Evolutionary conservation across 30 jellyfish, hydroid and myxozoan species (phyloP), one percentile per base, ranked within the genome.

Genomic region (Mastigias papua): DNA sequence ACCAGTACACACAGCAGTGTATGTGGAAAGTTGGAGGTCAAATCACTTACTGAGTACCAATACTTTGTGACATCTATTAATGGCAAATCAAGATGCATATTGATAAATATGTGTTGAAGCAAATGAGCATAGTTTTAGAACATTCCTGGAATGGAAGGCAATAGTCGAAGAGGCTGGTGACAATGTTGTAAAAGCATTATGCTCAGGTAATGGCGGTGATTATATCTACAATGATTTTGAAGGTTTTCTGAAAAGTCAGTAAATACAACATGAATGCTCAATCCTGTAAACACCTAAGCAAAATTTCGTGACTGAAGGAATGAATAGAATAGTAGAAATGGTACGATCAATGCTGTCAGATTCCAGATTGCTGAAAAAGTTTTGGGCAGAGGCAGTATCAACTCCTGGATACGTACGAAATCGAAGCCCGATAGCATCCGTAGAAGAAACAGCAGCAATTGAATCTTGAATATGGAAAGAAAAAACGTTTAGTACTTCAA

Each of bases 271-370:
- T 46, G 76, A 72, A 34, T 1, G 16, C 10, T 70, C 82, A 49
- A 29, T 84, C 13, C 94, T 82, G 23, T 5, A 75, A 22, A 70
- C 94, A 10, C 94, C 89, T 16, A 48, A 86, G 48, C 90, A 86
- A 22, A 86, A 86, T 69, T 90, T 85, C n/a, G 86, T 76, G 33
- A 86, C 90, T 6, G 42, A 63, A 27, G 15, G 74, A 13, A 1
- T 63, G 19, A 63, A 63, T 42, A 63, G 74, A 29, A 77, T 90
- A 9, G 50, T 58, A 50, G 78, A 71, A 35, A 3, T 71, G 9
- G 83, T 71, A 4, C 71, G 82, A 60, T 67, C 94, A 28, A 85
- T 85, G 89, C 37, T 85, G 60, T 71, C 34, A 1, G 11, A 49
- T 16, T 81, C 94, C 34, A 77, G 73, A n/a, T 30, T 68, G 49